These are phyloP conservation scores for Pseudobourletiella spinata DNA, from an alignment of 1,140 invertebrate species.

Conservation along the genomic window DNA sequence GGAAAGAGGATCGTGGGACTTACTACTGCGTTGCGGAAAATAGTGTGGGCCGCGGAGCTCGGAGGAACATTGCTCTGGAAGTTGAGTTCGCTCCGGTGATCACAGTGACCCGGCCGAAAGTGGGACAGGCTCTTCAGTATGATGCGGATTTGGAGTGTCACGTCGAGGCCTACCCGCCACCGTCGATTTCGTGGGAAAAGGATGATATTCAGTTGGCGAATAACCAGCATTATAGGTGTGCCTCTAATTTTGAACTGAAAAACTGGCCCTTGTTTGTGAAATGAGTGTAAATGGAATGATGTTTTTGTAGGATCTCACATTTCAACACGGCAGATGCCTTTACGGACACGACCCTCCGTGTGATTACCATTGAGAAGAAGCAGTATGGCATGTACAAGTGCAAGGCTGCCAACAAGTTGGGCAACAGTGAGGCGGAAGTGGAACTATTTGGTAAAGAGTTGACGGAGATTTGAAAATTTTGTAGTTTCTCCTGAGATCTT, in stretches of 20 bases:
- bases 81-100: slow-evolving; percentile 81
- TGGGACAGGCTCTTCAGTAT: slow-evolving; percentile 80
- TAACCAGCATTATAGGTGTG: slow-evolving; percentile 71
- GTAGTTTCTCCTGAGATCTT: neutral
- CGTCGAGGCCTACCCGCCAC: slow-evolving; percentile 82
- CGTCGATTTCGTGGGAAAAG: slow-evolving; percentile 77
- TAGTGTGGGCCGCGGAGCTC: slow-evolving; percentile 51
- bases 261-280: too few relatives aligned
- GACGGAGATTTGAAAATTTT: slow-evolving; percentile 35
- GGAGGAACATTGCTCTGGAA: slow-evolving; percentile 78
- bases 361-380: slow-evolving; percentile 81
- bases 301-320: slow-evolving; percentile 64
- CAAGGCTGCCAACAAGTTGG: slow-evolving; percentile 77
- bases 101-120: slow-evolving; percentile 62
- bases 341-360: slow-evolving; percentile 75
- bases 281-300: too few relatives aligned
- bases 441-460: slow-evolving; percentile 67
- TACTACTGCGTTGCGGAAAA: slow-evolving; percentile 81
- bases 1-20: slow-evolving; percentile 34
- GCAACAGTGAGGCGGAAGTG: slow-evolving; percentile 62
- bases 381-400: slow-evolving; percentile 73
- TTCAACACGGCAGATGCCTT: slow-evolving; percentile 83
- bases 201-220: slow-evolving; percentile 68
- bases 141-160: slow-evolving; percentile 89
- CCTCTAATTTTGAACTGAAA: neutral